phyloP scores from a whole-genome alignment of 2,113 vertebrate species.

The Recurvirostra avosetta region DNA sequence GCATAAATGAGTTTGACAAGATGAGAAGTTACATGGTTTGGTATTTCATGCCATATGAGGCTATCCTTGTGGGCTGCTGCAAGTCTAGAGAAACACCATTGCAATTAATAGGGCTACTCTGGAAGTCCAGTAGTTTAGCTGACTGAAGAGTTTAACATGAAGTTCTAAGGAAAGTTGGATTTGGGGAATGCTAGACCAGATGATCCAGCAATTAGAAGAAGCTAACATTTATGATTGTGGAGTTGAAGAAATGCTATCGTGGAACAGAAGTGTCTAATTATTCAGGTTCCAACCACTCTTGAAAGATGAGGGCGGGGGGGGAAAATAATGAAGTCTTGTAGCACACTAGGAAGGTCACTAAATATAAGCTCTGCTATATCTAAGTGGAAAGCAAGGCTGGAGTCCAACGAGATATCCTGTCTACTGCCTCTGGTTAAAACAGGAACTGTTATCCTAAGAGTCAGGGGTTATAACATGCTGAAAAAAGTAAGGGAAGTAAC shows the following conservation, averaged over 20 bases:
- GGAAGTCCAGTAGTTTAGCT: not conserved
- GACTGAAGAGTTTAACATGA: not conserved
- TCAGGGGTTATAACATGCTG: not conserved
- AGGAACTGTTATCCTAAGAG: not conserved
- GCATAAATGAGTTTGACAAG: not conserved
- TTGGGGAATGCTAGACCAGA: not conserved
- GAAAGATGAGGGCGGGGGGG: not conserved
- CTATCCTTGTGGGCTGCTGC: not conserved
- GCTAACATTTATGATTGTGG: not conserved
- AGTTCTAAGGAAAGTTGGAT: not conserved
- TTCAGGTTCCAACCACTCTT: not conserved
- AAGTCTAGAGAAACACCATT: not conserved
- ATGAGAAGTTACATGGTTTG: rapidly evolving
- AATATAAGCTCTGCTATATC: not conserved
- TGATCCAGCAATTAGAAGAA: not conserved
- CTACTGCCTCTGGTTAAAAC: not conserved
- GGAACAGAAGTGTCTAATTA: not conserved
- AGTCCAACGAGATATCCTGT: not conserved
- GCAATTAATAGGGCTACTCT: not conserved
- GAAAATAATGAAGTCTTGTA: not conserved
- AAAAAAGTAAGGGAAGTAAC: not conserved
- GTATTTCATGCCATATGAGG: not conserved
- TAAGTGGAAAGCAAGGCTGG: not conserved
- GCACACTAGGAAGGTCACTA: not conserved
- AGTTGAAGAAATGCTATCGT: not conserved